Base-by-base conservation (phyloP, 2,888 invertebrate species). In the Frankliniella intonsa region DNA sequence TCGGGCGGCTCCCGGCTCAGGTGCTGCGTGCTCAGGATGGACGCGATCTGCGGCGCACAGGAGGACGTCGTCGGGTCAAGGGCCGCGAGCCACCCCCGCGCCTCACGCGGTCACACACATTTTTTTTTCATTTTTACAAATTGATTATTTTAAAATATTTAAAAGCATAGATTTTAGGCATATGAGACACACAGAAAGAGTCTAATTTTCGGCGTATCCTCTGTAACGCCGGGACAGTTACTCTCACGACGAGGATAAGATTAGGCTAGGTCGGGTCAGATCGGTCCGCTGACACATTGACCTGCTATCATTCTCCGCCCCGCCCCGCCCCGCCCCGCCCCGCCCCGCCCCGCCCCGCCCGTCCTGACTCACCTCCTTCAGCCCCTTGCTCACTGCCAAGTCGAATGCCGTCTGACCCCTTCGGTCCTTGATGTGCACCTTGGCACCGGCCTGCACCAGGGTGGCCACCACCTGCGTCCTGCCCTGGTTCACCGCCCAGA, bases 401-500 rank as follows among this genome's bases (percentile, higher is more conserved):
- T 84, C 84, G 50, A 84, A 50, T 11, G 82, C 84, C 38, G 84
- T 83, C 38, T 82, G 82, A 81, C 84, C 82, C 80, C 84, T 69
- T 76, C 84, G 62, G 81, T 84, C 83, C 49, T 80, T 81, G 17
- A 83, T 76, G 25, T 83, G 82, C 17, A 82, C 80, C 80, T 83
- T 83, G 22, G 84, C 84, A 50, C 83, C 83, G 22, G 83, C 81
- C 27, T 86, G 85, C 38, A 88, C 81, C 79, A 89, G 84, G 80
- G 86, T 82, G 81, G 85, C 83, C 27, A 88, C 86, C 17, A 87
- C 85, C 25, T 84, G 84, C 38, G 84, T 85, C 83, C 87, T 85
- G 9, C 86, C 86, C 81, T 86, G 85, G 76, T 86, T 86, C 1
- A 87, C 86, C 27, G 88, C 88, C 87, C 87, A 88, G 51, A 87